A percentile compares a stretch with the other conserved stretches of the same genome.
phyloP scores from a whole-genome alignment of 2,888 invertebrate species.

The Stegana nigrithorax region DNA sequence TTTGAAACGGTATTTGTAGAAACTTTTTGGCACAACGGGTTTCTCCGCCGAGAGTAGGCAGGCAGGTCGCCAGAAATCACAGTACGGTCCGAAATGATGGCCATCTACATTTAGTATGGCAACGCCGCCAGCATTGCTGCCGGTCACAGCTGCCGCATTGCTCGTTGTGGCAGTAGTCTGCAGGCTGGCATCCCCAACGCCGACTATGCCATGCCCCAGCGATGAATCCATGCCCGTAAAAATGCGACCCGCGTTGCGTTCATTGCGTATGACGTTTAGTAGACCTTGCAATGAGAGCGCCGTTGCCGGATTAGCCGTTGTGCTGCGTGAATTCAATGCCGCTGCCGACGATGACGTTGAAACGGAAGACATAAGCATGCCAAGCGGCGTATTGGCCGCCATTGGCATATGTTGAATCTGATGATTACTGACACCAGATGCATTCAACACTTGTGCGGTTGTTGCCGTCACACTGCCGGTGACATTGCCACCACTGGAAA shows the following conservation, averaged over 20 bases:
- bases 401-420: too few species aligned
- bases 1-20: slow-evolving; percentile 67
- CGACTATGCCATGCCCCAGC: neutral
- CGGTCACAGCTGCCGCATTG: slow-evolving; percentile 42
- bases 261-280: slow-evolving; percentile 58
- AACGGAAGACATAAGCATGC: slow-evolving; percentile 48
- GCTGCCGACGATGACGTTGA: slow-evolving; percentile 33
- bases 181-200: neutral
- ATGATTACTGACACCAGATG: too few species aligned
- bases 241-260: slow-evolving; percentile 40
- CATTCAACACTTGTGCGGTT: neutral
- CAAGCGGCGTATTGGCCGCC: slow-evolving; percentile 26
- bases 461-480: slow-evolving; percentile 31
- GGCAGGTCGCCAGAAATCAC: slow-evolving; percentile 67
- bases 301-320: slow-evolving; percentile 24
- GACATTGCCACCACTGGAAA: neutral
- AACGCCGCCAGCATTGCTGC: slow-evolving; percentile 26
- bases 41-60: slow-evolving; percentile 64
- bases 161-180: slow-evolving; percentile 28
- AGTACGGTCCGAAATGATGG: slow-evolving; percentile 60
- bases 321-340: slow-evolving; percentile 36
- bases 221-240: slow-evolving; percentile 32
- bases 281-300: slow-evolving; percentile 61
- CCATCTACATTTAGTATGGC: slow-evolving; percentile 63
- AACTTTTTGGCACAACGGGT: slow-evolving; percentile 63